Evolutionary conservation across 2,888 invertebrate genomes (phyloP).

Genomic region (Cyrtodaria siliqua): DNA sequence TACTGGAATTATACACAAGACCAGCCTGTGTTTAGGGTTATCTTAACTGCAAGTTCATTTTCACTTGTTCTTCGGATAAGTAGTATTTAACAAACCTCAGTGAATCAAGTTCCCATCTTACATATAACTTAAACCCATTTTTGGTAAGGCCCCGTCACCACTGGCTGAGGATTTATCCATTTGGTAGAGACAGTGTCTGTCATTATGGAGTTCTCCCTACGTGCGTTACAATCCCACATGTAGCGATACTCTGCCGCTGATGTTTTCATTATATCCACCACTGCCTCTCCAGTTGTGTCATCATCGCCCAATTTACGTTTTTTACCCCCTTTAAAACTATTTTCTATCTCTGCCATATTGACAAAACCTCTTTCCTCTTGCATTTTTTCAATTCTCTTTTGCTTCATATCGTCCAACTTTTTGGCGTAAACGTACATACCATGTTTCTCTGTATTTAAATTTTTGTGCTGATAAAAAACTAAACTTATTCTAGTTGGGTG

Average conservation of each 20-base stretch:
- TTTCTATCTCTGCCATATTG: slow-evolving; percentile 62
- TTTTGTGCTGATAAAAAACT: slow-evolving; percentile 98
- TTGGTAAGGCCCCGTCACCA: slow-evolving; percentile 84
- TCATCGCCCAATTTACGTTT: slow-evolving; percentile 63
- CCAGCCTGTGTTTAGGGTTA: neutral
- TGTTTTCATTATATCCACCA: slow-evolving; percentile 67
- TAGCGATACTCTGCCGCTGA: slow-evolving; percentile 75
- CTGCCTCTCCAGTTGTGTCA: slow-evolving; percentile 45
- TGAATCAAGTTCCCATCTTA: neutral
- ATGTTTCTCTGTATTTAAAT: slow-evolving; percentile 95
- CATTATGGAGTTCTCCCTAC: slow-evolving; percentile 73
- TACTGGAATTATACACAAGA: no score
- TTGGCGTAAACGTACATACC: slow-evolving; percentile 97
- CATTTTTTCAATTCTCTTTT: slow-evolving; percentile 88
- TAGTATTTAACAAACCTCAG: neutral
- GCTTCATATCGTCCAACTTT: slow-evolving; percentile 92
- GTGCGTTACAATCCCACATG: slow-evolving; percentile 77
- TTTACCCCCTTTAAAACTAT: slow-evolving; percentile 67
- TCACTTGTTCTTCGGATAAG: neutral
- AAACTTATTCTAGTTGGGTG: slow-evolving; percentile 96
- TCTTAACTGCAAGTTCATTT: neutral
- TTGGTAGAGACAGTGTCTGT: slow-evolving; percentile 80
- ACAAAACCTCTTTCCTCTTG: slow-evolving; percentile 62
- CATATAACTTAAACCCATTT: slow-evolving; percentile 74
- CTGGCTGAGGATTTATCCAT: slow-evolving; percentile 82